Evolutionary conservation across 2,888 invertebrate genomes (phyloP), one percentile per base, ranked within the genome.

Genomic region (Trichopria drosophilae): DNA sequence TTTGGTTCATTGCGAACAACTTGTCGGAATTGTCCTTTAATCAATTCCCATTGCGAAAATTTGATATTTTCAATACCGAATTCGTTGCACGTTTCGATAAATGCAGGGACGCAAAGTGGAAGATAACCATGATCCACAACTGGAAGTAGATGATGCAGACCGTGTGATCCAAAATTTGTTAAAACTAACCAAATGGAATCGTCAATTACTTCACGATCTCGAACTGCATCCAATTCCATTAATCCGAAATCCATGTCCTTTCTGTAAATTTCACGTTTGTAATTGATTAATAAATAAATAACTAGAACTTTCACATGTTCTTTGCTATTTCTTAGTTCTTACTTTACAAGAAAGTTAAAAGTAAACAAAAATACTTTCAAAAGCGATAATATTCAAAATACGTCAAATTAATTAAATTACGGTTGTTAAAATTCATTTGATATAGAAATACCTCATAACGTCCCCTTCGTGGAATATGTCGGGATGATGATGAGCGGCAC

Each of bases 381-480:
- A n/a, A 10, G 26, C 26, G 26, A 26, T 26, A 26, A 26, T 26
- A 10, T 26, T 26, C n/a, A 26, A 26, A 10, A 9, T 9, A 10
- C 26, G 26, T 26, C 26, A n/a, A 10, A 37, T 37, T 29, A 2
- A 44, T 42, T 23, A 26, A 26, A 26, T 26, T 9, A 9, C 26
- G 26, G 3, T 16, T 19, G 13, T 20, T 13, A 22, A 32, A 23
- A 10, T 18, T 26, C 20, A 2, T 19, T 10, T 22, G 23, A 16
- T 24, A 9, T 16, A 22, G 16, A n/a, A 55, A 55, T 75, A 85
- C 85, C 81, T 80, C 28, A 81, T 78, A 41, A 82, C 74, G 71
- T 91, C 90, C 2, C 89, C 89, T 63, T 89, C 89, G 67, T 90
- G 90, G 63, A 86, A 86, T 50, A 89, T 85, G 23, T 82, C 82